These are phyloP conservation scores for Caranx ignobilis DNA, from an alignment of 2,113 vertebrate species.

Conservation along the genomic window DNA sequence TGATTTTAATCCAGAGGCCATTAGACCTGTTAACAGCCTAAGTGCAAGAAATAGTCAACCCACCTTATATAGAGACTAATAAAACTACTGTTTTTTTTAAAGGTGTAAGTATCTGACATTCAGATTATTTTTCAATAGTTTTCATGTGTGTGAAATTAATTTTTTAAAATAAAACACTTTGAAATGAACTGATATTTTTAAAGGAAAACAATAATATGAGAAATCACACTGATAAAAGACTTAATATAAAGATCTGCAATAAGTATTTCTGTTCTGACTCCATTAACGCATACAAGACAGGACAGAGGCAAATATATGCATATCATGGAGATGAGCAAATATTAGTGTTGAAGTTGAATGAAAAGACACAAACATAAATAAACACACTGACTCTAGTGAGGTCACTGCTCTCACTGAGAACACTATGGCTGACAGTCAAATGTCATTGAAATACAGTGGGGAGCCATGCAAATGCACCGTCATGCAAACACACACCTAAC, in stretches of 20 bases:
- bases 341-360: neutral
- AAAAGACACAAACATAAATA: conserved; percentile 10
- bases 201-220: no score
- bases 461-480: conserved; percentile 74
- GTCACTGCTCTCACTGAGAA: conserved; percentile 12
- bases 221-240: no score
- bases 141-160: no score
- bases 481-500: conserved; percentile 47
- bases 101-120: no score
- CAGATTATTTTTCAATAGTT: no score
- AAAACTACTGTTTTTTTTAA: no score
- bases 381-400: conserved; percentile 20
- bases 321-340: neutral
- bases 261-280: no score
- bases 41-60: neutral
- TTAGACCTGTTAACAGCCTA: neutral
- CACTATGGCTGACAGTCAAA: conserved; percentile 62
- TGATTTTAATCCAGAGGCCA: neutral
- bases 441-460: conserved; percentile 74
- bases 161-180: no score
- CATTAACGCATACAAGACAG: neutral
- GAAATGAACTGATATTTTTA: no score
- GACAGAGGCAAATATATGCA: neutral
- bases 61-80: no score
- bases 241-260: no score